Base-by-base conservation (phyloP, 2,113 vertebrate genomes). In the Rissa tridactyla region DNA sequence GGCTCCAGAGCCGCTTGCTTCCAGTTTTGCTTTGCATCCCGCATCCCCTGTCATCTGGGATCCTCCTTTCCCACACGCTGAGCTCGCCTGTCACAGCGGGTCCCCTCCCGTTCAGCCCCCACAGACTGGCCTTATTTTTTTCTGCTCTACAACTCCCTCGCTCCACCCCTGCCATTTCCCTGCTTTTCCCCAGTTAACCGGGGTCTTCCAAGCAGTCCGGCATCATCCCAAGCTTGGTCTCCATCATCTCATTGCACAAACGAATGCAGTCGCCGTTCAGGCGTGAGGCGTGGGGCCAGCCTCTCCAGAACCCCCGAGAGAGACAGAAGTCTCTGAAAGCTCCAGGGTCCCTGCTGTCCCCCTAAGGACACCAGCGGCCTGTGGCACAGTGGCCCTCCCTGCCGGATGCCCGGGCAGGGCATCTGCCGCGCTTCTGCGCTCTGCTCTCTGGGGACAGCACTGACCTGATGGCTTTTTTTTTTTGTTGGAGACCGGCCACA, bases 241-340 rank as follows among this genome's bases (percentile, higher is more conserved):
- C 64, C 13, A 12, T 36, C 73, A 12, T 10, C 47, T 57, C 15
- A 1, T 6, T 22, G 46, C 73, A 57, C 34, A 22, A 19, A 23
- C 1, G 23, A 85, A 4, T 58, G 8, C 73, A 2, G 0, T 10
- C 3, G 0, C 51, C 11, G 17, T 57, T 14, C 66, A 13, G 82
- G 60, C 46, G 1, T 2, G 7, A 57, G 51, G 29, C 30, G 2
- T 2, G 11, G 46, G 34, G 47, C 15, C 51, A 42, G 13, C 30
- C 23, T 20, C 64, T 32, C 70, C 65, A 42, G 54, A 32, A 19
- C 18, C 76, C 42, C 29, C 1, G 13, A 2, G 44, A 16, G 36
- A 64, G 55, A 30, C 5, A 0, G 2, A 7, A 30, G 13, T 1
- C 34, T 52, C 46, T 20, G 42, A 19, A 13, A 26, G 71, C 49